Percentiles rank a stretch among this genome's conserved stretches.
Evolutionary conservation across 2,888 invertebrate genomes (phyloP).

Genomic region (Eupithecia tripunctaria): DNA sequence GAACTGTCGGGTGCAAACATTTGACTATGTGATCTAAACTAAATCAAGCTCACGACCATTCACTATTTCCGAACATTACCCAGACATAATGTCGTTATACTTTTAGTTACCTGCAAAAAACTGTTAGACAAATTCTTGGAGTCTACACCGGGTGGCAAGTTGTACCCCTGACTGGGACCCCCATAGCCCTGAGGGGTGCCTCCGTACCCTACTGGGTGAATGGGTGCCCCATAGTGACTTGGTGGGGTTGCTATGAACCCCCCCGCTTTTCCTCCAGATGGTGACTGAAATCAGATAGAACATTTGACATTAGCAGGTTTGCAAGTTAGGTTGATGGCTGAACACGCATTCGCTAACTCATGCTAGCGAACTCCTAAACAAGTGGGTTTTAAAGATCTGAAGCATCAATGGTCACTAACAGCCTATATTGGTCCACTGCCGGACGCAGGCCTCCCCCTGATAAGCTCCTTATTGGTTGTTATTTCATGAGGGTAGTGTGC

Average conservation of each 20-base stretch:
- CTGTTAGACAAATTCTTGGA: slow-evolving; percentile 87
- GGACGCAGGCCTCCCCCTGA: no score
- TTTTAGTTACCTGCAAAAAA: slow-evolving; percentile 76
- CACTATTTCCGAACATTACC: neutral
- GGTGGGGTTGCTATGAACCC: slow-evolving; percentile 72
- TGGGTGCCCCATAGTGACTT: slow-evolving; percentile 4
- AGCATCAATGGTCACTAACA: no score
- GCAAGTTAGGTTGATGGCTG: neutral
- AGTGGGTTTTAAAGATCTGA: no score
- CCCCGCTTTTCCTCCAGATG: slow-evolving; percentile 78
- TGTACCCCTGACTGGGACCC: slow-evolving; percentile 83
- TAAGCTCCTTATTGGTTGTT: no score
- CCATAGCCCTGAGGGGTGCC: slow-evolving; percentile 23
- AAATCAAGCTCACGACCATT: neutral
- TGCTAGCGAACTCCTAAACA: neutral
- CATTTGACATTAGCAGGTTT: neutral
- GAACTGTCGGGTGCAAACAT: neutral
- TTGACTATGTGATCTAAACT: neutral
- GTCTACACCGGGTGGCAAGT: slow-evolving; percentile 86
- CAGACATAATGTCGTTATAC: neutral
- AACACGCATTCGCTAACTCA: neutral
- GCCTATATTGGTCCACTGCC: no score
- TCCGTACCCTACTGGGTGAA: slow-evolving; percentile 15
- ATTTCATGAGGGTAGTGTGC: no score
- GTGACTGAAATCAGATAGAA: slow-evolving; percentile 52